Evolutionary conservation across 1,140 invertebrate genomes (phyloP), one percentile per base, ranked within the genome.

Genomic region (Drosophila auraria): DNA sequence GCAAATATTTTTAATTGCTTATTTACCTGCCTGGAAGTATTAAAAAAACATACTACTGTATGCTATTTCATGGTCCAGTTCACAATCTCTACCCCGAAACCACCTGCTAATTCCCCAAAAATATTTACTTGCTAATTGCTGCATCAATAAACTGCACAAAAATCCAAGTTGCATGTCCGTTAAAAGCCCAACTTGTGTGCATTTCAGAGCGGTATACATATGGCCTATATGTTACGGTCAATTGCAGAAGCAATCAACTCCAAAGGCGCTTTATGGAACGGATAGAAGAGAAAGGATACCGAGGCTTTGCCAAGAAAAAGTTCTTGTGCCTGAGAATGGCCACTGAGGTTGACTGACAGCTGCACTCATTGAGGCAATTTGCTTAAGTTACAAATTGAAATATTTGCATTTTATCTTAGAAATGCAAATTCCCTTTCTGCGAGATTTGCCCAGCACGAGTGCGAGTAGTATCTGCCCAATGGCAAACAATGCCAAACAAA

Each of bases 361-460:
- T 87, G 80, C 81, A 91, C 87, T 91, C 87, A 91, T 87, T 91
- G 83, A 84, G 76, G 87, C 87, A 91, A 91, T 91, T 91, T 91
- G 83, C 87, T 87, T 91, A 91, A 91, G 87, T 91, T 91, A 91
- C 87, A 91, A 91, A 91, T 91, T 91, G 87, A 91, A 91, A 91
- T 91, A 91, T 91, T 91, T 91, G 87, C 87, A 91, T 91, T 91
- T 91, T 91, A 91, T 91, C 87, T 91, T 87, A 87, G 87, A 87
- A 91, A 91, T 91, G 82, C 83, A 87, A 91, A 91, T 87, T 71
- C 58, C 33, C 50, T 33, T 57, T 69, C 68, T 71, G 63, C 68
- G 33, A 65, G 64, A 71, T 36, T 63, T 68, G n/a, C 61, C 61
- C 38, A 14, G 14, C 42, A 47, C 12, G 58, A 42, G 40, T n/a